These are phyloP conservation scores for Ceyx erithaca DNA, from an alignment of 2,797 vertebrate species.

Conservation along the genomic window DNA sequence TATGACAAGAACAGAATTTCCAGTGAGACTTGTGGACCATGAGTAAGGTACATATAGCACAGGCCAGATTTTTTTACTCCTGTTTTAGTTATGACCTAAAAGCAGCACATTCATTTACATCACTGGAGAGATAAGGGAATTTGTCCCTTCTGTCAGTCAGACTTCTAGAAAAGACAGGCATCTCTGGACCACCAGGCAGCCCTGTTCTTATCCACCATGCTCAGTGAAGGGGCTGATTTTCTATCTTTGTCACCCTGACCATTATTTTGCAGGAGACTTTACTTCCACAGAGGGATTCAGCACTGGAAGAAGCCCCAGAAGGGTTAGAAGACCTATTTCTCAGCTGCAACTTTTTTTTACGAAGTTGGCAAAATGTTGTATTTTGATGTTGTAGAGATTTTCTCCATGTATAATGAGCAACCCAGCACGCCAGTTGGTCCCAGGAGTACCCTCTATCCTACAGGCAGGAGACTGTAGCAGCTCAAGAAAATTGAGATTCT, in stretches of 20 bases:
- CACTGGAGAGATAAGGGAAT: background rate
- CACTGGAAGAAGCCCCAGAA: background rate
- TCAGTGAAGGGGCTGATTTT: background rate
- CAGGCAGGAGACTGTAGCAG: background rate
- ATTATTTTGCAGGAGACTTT: background rate
- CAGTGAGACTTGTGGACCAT: background rate
- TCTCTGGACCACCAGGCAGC: background rate
- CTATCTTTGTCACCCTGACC: background rate
- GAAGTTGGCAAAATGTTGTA: background rate
- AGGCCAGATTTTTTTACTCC: background rate
- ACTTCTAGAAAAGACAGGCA: background rate
- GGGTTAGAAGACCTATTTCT: background rate
- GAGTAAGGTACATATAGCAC: background rate
- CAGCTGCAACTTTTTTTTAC: background rate
- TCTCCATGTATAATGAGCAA: background rate
- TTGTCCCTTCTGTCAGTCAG: background rate
- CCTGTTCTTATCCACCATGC: background rate
- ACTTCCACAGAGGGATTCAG: fast-evolving
- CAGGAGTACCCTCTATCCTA: background rate
- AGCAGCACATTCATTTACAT: background rate
- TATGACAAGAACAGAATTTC: background rate
- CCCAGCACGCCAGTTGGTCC: background rate
- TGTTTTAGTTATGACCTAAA: background rate
- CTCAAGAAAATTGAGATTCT: background rate
- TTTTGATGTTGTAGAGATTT: background rate